Evolutionary conservation across 35 echinoderm and acorn worm genomes (phyloP).

Genomic region (Chiridota heheva): DNA sequence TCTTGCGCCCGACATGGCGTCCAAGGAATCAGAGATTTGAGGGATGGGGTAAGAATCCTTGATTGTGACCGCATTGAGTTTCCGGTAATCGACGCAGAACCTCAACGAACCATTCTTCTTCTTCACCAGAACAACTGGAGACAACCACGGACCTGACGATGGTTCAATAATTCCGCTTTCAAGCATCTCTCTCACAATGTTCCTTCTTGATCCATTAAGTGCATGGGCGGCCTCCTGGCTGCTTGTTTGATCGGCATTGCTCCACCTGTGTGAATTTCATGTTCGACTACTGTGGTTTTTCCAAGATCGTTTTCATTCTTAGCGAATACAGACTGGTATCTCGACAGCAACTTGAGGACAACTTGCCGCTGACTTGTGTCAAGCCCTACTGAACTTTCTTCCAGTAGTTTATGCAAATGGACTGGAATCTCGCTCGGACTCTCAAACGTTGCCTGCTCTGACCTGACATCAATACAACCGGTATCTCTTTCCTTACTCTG

Average conservation of each 20-base stretch:
- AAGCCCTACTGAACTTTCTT: background rate
- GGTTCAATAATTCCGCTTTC: constrained; percentile 39
- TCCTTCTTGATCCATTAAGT: constrained; percentile 33
- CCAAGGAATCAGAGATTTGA: background rate
- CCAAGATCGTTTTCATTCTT: constrained; percentile 32
- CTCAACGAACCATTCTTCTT: constrained; percentile 42
- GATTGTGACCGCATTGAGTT: constrained; percentile 2
- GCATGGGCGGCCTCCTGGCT: constrained; percentile 34
- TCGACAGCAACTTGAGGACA: background rate
- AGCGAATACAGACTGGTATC: constrained; percentile 21
- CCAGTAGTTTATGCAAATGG: background rate
- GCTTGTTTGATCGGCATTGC: constrained; percentile 40
- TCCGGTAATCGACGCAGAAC: constrained; percentile 65
- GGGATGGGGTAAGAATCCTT: background rate
- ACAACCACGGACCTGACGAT: constrained; percentile 62
- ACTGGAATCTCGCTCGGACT: background rate
- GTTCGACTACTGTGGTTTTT: constrained; percentile 22
- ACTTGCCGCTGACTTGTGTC: background rate
- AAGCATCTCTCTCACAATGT: constrained; percentile 39
- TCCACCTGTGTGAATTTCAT: constrained; percentile 42
- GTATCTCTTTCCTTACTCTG: background rate
- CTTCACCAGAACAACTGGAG: constrained; percentile 59
- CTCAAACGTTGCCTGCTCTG: background rate
- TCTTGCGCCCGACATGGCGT: background rate
- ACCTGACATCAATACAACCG: background rate